Percentiles rank a stretch among this genome's conserved stretches.
phyloP scores from a whole-genome alignment of 2,888 invertebrate species.

The Xylota segnis region DNA sequence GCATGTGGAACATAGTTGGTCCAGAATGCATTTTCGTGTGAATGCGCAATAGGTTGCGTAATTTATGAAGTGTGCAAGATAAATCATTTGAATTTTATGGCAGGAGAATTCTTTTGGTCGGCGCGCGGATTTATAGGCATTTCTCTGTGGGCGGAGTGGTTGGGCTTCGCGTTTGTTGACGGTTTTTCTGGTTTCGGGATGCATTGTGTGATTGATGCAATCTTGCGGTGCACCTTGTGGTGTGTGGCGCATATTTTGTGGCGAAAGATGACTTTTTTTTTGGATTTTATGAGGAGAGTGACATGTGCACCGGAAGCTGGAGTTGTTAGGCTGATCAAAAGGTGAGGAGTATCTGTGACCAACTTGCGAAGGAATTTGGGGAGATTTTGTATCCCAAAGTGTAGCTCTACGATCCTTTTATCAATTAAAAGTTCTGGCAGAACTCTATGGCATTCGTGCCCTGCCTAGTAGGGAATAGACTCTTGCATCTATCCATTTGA shows the following conservation, averaged over 20 bases:
- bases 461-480: no score
- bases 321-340: no score
- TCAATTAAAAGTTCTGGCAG: no score
- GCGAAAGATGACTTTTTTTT: slow-evolving; percentile 14
- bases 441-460: no score
- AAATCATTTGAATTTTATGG: slow-evolving; percentile 28
- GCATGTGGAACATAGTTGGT: slow-evolving; percentile 26
- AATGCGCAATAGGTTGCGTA: slow-evolving; percentile 49
- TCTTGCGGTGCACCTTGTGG: slow-evolving; percentile 33
- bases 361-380: no score
- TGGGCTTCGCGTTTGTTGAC: slow-evolving; percentile 6
- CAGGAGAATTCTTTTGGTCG: slow-evolving; percentile 9
- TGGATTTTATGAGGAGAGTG: slow-evolving; percentile 20
- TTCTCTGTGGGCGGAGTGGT: slow-evolving; percentile 13
- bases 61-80: slow-evolving; percentile 18
- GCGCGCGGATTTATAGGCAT: slow-evolving; percentile 20
- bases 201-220: slow-evolving; percentile 42
- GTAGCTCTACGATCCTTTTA: no score
- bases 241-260: slow-evolving; percentile 14
- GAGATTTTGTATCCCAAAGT: no score
- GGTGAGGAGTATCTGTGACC: no score
- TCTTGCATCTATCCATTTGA: no score
- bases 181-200: slow-evolving; percentile 2
- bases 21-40: slow-evolving; percentile 29
- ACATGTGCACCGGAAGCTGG: neutral